Evolutionary conservation across 2,797 vertebrate species (phyloP).

Genomic region (Pipistrellus kuhlii): DNA sequence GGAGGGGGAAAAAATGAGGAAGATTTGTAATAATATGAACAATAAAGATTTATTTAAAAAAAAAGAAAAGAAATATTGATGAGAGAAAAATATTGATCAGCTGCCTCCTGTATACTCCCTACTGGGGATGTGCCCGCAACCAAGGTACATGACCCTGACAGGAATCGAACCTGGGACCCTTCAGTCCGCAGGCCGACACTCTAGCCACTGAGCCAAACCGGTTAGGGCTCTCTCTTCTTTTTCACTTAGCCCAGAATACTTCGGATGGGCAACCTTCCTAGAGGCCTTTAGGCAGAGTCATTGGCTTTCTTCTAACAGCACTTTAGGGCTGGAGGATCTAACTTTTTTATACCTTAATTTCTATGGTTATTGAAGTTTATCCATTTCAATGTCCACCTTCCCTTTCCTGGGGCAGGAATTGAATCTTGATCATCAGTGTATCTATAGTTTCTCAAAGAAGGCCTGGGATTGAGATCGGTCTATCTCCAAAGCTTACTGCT

Average conservation of each 20-base stretch:
- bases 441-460: not conserved
- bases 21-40: too few species aligned
- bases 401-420: not conserved
- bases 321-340: not conserved
- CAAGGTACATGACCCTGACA: too few species aligned
- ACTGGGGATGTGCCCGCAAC: too few species aligned
- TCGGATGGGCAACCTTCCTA: not conserved
- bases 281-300: not conserved
- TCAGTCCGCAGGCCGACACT: too few species aligned
- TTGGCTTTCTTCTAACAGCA: not conserved
- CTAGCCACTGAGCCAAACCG: too few species aligned
- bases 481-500: not conserved
- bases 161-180: too few species aligned
- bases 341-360: not conserved
- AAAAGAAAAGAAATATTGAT: too few species aligned
- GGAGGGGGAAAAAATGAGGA: too few species aligned
- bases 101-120: too few species aligned
- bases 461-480: not conserved
- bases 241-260: not conserved
- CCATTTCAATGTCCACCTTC: not conserved
- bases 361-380: not conserved
- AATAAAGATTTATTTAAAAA: too few species aligned
- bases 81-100: too few species aligned
- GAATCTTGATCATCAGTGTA: not conserved
- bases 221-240: not conserved